A percentile compares a stretch with the other conserved stretches of the same genome.
These are phyloP conservation scores for Panagrolaimus sp. DNA, from an alignment of 1,140 invertebrate species.

Conservation along the genomic window DNA sequence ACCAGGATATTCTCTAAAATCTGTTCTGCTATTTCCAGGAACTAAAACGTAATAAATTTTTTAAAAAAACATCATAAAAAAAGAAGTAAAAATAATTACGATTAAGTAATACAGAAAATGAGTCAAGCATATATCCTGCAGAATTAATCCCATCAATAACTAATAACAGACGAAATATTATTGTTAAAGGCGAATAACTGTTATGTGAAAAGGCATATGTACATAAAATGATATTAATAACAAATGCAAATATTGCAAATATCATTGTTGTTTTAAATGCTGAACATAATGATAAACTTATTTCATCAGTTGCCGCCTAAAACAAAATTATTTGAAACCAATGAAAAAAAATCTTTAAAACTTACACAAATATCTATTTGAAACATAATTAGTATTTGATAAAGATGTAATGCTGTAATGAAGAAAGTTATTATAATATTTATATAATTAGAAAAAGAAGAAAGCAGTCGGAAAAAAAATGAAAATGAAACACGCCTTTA, in stretches of 20 bases:
- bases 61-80: no score
- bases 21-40: not conserved
- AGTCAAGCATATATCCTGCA: conserved; percentile 22
- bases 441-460: not conserved
- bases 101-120: conserved; percentile 19
- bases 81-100: conserved; percentile 13
- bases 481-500: not conserved
- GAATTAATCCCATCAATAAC: conserved; percentile 23
- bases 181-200: conserved; percentile 27
- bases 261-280: conserved; percentile 19
- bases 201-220: conserved; percentile 26
- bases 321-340: not conserved
- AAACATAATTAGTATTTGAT: conserved; percentile 11
- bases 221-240: conserved; percentile 23
- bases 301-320: not conserved
- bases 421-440: not conserved
- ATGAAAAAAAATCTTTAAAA: not conserved
- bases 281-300: not conserved
- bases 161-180: conserved; percentile 24
- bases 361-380: conserved; percentile 24
- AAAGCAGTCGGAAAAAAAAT: not conserved
- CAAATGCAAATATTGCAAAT: conserved; percentile 17
- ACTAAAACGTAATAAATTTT: not conserved
- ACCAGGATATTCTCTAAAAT: not conserved
- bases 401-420: not conserved